phyloP scores from a whole-genome alignment of 2,888 invertebrate species.

The Meliscaeva auricollis region DNA sequence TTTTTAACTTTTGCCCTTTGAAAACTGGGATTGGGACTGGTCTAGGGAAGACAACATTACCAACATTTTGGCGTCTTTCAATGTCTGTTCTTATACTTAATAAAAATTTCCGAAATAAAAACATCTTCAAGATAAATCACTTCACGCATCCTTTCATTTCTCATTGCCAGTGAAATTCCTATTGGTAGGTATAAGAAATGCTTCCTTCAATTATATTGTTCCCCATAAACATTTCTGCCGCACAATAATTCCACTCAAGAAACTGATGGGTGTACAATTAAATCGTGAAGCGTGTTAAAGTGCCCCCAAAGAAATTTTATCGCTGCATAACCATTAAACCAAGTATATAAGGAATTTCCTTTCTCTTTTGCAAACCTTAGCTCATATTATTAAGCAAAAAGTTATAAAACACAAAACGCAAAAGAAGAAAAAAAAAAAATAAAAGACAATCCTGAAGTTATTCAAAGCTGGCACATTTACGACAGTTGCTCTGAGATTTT shows the following conservation, averaged over 20 bases:
- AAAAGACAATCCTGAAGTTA: conserved; percentile 22
- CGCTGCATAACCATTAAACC: conserved; percentile 49
- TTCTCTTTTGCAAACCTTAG: neutral
- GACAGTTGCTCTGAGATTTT: conserved; percentile 50
- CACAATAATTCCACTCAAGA: neutral
- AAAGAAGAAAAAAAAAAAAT: neutral
- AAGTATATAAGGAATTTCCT: conserved; percentile 4
- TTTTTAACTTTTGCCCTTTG: too few species aligned
- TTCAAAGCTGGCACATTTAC: conserved; percentile 52
- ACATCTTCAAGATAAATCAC: conserved; percentile 50
- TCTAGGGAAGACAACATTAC: neutral
- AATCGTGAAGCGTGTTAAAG: conserved; percentile 34
- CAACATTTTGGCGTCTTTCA: neutral
- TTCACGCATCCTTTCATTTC: conserved; percentile 28
- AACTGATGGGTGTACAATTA: conserved; percentile 42
- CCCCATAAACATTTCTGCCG: conserved; percentile 19
- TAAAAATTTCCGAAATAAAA: neutral
- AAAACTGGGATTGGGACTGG: too few species aligned
- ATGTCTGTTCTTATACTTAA: neutral
- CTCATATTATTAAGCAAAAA: conserved; percentile 5
- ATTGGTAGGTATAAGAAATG: conserved; percentile 26
- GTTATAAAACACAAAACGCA: conserved; percentile 54
- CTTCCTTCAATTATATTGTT: conserved; percentile 49
- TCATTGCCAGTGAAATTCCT: conserved; percentile 25
- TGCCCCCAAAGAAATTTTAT: conserved; percentile 51